Conservation (phyloP, 2,797 vertebrate species). For the Podarcis lilfordi region DNA sequence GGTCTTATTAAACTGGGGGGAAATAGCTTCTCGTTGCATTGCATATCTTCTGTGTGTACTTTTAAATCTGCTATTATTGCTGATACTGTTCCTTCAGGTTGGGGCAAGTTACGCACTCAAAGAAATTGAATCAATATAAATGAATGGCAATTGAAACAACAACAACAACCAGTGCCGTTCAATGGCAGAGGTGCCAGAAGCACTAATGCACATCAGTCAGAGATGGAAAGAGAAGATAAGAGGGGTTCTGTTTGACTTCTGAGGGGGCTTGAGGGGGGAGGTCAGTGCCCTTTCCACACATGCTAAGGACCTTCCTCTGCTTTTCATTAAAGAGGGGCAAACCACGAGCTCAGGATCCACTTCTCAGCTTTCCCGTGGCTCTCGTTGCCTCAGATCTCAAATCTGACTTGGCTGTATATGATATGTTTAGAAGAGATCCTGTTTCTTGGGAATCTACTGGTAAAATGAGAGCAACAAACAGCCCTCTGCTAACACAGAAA, state of each 20-base stretch:
- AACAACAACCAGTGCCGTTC: too few relatives aligned
- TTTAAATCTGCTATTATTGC: neutral
- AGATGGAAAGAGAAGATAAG: conserved; percentile 5
- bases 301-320: too few relatives aligned
- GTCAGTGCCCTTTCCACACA: too few relatives aligned
- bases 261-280: too few relatives aligned
- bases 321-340: neutral
- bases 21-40: neutral
- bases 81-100: neutral
- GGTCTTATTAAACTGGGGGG: neutral
- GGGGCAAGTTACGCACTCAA: neutral
- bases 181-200: neutral
- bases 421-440: conserved; percentile 46
- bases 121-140: neutral
- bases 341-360: neutral
- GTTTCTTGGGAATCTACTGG: conserved; percentile 37
- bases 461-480: conserved; percentile 38
- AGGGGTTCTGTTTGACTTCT: conserved; percentile 1
- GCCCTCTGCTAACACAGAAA: conserved; percentile 28
- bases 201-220: neutral
- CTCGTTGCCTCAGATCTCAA: neutral
- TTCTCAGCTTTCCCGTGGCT: neutral
- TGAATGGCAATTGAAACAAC: too few relatives aligned
- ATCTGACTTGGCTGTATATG: conserved; percentile 25
- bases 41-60: neutral